Conservation (phyloP, 2,797 vertebrate genomes). For the Rhincodon typus region DNA sequence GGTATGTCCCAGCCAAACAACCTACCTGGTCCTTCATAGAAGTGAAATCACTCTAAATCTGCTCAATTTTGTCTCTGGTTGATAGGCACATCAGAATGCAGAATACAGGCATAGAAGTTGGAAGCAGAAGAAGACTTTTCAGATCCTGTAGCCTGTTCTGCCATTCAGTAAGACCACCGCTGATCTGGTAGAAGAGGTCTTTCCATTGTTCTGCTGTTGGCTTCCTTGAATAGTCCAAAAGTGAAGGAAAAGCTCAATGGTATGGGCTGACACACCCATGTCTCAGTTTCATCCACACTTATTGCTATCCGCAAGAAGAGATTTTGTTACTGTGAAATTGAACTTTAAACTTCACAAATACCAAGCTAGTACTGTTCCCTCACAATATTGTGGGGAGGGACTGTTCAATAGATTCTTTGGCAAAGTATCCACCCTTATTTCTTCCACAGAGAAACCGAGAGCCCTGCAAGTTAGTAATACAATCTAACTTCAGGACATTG, state of each 20-base stretch:
- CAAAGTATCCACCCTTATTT: not conserved
- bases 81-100: not conserved
- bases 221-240: not conserved
- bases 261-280: not conserved
- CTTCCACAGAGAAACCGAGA: not conserved
- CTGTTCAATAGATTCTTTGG: not conserved
- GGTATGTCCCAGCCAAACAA: no score
- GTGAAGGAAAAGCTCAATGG: not conserved
- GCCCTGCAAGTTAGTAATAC: not conserved
- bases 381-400: not conserved
- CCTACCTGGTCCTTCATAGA: no score
- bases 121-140: no score
- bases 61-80: not conserved
- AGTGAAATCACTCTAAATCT: not conserved
- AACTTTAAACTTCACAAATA: not conserved
- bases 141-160: no score
- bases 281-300: not conserved
- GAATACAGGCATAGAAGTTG: not conserved
- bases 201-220: not conserved
- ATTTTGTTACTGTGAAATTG: not conserved
- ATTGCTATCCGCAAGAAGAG: not conserved
- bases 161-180: no score
- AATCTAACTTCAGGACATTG: not conserved
- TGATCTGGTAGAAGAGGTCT: no score
- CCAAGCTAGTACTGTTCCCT: not conserved